Base-by-base conservation (phyloP, 2,113 vertebrate species). In the Paralichthys olivaceus region DNA sequence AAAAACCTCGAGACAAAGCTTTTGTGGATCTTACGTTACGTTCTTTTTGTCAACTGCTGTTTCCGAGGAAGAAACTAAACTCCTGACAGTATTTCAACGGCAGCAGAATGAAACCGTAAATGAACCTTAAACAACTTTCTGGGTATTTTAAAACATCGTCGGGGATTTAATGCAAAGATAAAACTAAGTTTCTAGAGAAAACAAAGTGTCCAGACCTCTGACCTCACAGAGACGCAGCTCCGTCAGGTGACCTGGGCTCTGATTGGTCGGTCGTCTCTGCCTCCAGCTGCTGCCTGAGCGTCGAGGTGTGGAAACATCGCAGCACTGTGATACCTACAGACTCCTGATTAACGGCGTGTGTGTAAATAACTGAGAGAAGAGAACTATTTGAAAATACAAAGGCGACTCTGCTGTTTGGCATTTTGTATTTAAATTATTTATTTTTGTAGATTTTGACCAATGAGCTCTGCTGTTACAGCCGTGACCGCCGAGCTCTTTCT, bases 371-470 rank as follows among this genome's bases (percentile, higher is more conserved):
- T 43, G 79, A 66, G 22, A 78, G 68, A 74, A 82, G 61, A 87
- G 67, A 84, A 81, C 69, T 85, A 84, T 86, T 82, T 81, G 79
- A 71, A 23, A 91, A 90, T 84, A 91, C 85, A 93, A 85, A 91
- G 77, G 80, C 78, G 70, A 90, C 85, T 72, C 89, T 85, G 83
- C 89, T 94, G 94, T 95, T 68, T 88, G 81, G 87, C 90, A 86
- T 95, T 96, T 97, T 96, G 91, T 96, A 96, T 95, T 95, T 96
- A 96, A 96, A 96, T 92, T 96, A 96, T 97, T 97, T 97, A 97
- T 96, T 96, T 96, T 96, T 95, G 89, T 94, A 94, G 92, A 86
- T 91, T 87, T 91, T 90, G 90, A 93, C 82, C 89, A 75, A 84
- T 86, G 90, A 94, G 91, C 91, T 91, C 47, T 8, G 64, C 83